Percentiles rank a stretch among this genome's conserved stretches.
phyloP scores from a whole-genome alignment of 2,888 invertebrate species.

The Cenopis cana region DNA sequence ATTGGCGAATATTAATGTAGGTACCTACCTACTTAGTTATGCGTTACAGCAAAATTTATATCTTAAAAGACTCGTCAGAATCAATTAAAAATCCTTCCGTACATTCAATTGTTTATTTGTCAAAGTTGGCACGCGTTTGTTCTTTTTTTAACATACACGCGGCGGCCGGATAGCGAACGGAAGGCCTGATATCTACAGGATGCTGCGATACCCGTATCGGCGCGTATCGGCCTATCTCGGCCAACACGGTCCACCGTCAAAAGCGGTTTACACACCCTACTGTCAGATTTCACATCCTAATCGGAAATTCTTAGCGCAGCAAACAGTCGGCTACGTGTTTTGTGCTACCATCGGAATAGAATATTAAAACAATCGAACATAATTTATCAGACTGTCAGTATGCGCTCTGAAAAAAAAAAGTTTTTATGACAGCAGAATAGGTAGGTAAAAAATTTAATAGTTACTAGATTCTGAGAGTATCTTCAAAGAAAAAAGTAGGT shows the following conservation, averaged over 20 bases:
- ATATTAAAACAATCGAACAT: not conserved
- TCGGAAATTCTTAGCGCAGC: conserved; percentile 37
- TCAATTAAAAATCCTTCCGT: not conserved
- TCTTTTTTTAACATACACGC: conserved; percentile 12
- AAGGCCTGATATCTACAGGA: conserved; percentile 36
- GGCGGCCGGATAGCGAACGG: conserved; percentile 34
- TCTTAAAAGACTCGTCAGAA: not conserved
- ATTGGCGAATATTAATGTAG: no score
- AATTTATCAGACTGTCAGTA: not conserved
- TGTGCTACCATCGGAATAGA: conserved; percentile 6
- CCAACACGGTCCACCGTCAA: conserved; percentile 17
- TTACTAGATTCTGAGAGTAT: no score
- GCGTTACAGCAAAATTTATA: no score
- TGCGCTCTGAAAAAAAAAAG: not conserved
- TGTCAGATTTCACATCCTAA: conserved; percentile 43
- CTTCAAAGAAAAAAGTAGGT: no score
- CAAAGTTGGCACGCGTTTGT: conserved; percentile 8
- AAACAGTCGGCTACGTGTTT: conserved; percentile 5
- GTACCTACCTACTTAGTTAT: no score
- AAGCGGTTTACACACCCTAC: conserved; percentile 23
- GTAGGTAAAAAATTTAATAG: not conserved
- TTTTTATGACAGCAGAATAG: not conserved
- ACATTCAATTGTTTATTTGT: not conserved
- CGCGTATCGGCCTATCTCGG: conserved; percentile 28
- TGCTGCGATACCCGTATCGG: conserved; percentile 34